These are phyloP conservation scores for Sacculina carcini DNA, from an alignment of 2,888 invertebrate species.

Conservation along the genomic window DNA sequence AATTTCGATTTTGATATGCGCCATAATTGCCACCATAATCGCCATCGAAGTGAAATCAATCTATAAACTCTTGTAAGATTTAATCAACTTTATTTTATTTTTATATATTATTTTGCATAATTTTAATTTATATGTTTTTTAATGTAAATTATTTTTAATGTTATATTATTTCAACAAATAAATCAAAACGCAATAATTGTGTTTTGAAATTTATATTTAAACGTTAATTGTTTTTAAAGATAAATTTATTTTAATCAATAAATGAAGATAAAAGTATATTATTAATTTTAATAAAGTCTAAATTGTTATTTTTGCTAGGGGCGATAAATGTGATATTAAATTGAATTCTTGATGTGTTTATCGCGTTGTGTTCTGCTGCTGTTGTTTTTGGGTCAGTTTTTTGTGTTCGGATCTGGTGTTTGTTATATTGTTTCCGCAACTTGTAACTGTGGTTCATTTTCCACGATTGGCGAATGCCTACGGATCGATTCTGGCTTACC, in stretches of 20 bases:
- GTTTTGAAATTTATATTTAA: no score
- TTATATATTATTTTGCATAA: not conserved
- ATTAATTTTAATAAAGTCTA: not conserved
- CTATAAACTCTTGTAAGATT: conserved; percentile 30
- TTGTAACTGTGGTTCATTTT: conserved; percentile 36
- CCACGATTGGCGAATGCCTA: conserved; percentile 33
- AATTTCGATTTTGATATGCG: conserved; percentile 32
- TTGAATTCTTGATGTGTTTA: not conserved
- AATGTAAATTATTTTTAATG: no score
- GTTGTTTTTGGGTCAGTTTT: conserved; percentile 21
- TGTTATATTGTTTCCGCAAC: conserved; percentile 43
- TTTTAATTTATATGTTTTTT: no score
- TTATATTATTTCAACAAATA: no score
- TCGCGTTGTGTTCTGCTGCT: not conserved
- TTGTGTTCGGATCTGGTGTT: conserved; percentile 42
- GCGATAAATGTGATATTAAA: no score
- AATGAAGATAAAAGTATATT: not conserved
- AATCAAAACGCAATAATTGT: no score
- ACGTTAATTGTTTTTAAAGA: not conserved
- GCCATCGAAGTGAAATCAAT: conserved; percentile 38
- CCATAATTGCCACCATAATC: conserved; percentile 31
- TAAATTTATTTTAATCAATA: not conserved
- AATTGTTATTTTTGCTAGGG: not conserved
- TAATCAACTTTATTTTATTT: not conserved
- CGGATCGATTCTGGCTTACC: conserved; percentile 31